These are phyloP conservation scores for Iselma pallidipennis DNA, from an alignment of 2,888 invertebrate species.

Conservation along the genomic window DNA sequence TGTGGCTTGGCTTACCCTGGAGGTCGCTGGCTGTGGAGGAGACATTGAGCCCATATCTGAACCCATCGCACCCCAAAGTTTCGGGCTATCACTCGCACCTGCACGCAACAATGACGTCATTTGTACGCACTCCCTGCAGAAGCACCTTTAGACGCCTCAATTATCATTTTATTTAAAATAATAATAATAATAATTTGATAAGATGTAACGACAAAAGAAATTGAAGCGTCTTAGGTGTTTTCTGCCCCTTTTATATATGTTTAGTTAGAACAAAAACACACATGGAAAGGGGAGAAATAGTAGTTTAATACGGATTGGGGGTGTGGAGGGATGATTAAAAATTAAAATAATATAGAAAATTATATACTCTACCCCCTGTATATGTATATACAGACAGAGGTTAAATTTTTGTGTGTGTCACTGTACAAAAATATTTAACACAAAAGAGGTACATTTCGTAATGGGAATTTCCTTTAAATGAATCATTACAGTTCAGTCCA, in stretches of 20 bases:
- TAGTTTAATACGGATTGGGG: not conserved
- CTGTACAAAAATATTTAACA: constrained; percentile 17
- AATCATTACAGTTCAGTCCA: not conserved
- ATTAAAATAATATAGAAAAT: not conserved
- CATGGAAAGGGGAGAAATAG: constrained; percentile 30
- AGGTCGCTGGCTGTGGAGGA: constrained; percentile 61
- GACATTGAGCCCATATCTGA: constrained; percentile 60
- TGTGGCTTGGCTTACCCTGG: constrained; percentile 62
- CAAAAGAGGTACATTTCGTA: constrained; percentile 8
- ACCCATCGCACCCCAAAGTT: constrained; percentile 61
- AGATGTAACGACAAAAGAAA: not conserved
- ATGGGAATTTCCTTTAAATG: not conserved
- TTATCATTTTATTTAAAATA: constrained; percentile 10
- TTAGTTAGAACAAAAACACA: constrained; percentile 43
- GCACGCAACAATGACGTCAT: constrained; percentile 58
- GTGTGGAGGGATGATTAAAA: not conserved
- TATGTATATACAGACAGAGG: constrained; percentile 17
- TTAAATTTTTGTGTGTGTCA: constrained; percentile 9
- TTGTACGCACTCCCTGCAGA: constrained; percentile 53
- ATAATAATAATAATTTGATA: not conserved
- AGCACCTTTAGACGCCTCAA: constrained; percentile 32
- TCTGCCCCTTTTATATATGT: constrained; percentile 44
- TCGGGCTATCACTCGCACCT: constrained; percentile 61
- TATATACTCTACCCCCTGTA: too few relatives aligned
- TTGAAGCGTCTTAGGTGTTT: constrained; percentile 39